Evolutionary conservation across 2,797 vertebrate genomes (phyloP), one percentile per base, ranked within the genome.

Genomic region (Onychomys leucogaster): DNA sequence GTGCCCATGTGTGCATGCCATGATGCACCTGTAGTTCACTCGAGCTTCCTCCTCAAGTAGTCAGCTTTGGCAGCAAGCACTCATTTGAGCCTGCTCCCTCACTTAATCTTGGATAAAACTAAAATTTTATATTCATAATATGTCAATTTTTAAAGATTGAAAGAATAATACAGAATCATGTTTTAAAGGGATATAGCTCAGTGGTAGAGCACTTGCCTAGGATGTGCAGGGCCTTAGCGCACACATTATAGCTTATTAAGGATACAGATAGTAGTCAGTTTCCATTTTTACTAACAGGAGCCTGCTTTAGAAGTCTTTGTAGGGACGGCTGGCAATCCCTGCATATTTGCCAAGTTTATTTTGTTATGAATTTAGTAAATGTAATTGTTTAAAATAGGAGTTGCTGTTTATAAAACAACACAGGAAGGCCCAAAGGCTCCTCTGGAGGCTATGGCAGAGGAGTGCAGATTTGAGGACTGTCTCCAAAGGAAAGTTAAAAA

Each of bases 91-190:
- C 32, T n/a, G 21, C 43, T 32, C 32, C 63, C 46, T 52, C n/a
- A 85, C 32, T 49, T n/a, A 86, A 55, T 55, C 49, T 87, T 71
- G 43, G 46, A 71, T 27, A 27, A 59, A 41, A 75, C 52, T 77
- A 90, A 87, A 95, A 41, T 43, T 34, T 71, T 41, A 37, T 59
- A 75, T 76, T 61, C 27, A 75, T 23, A 43, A 37, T 46, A 29
- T 75, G 16, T 94, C 52, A 89, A 2, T 65, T 87, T 96, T 96
- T 63, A 16, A 94, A 87, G 67, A 5, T 32, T 89, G n/a, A 87
- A 86, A 91, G 71, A 55, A 29, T 95, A 69, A 89, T 67, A 82
- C 13, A 67, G 46, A 94, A 78, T 67, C 29, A 81, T 91, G 10
- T 89, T 13, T 88, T 88, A 59, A 69, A 67, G n/a, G 52, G 16